A percentile compares a stretch with the other conserved stretches of the same genome.
phyloP scores from a whole-genome alignment of 2,113 vertebrate species.

The Ammodytes dubius region DNA sequence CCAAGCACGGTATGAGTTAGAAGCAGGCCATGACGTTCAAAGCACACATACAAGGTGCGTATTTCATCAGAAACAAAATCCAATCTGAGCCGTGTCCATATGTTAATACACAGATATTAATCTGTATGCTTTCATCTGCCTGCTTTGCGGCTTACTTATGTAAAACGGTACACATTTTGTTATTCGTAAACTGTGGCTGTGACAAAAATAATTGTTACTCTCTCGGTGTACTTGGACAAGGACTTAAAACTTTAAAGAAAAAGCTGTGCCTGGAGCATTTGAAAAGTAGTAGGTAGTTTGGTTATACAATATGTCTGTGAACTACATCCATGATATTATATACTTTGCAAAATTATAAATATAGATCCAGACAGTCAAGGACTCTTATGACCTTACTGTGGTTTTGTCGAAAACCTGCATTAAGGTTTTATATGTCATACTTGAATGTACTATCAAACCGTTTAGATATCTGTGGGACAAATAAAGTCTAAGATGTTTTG shows the following conservation, averaged over 20 bases:
- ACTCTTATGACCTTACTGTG: background rate
- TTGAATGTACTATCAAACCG: background rate
- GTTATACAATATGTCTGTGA: slow-evolving; percentile 8
- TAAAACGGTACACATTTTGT: slow-evolving; percentile 19
- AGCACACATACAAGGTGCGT: slow-evolving; percentile 32
- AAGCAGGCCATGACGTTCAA: slow-evolving; percentile 36
- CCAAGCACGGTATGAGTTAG: slow-evolving; percentile 43
- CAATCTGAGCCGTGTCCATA: slow-evolving; percentile 68
- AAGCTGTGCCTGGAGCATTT: background rate
- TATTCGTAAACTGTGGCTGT: background rate
- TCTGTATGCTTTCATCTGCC: slow-evolving; percentile 54
- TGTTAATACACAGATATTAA: slow-evolving; percentile 69
- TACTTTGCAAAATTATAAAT: background rate
- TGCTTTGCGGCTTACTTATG: slow-evolving; percentile 47
- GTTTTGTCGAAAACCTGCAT: background rate
- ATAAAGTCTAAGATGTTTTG: slow-evolving; percentile 1
- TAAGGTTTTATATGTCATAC: background rate
- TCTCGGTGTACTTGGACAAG: slow-evolving; percentile 30
- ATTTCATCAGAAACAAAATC: slow-evolving; percentile 55
- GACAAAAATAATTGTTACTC: background rate
- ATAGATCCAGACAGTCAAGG: background rate
- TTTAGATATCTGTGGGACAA: background rate
- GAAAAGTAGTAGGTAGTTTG: background rate
- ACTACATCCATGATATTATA: background rate
- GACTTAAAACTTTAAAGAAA: slow-evolving; percentile 9